Conservation (phyloP, 2,888 invertebrate genomes). For the Drymonia ruficornis region DNA sequence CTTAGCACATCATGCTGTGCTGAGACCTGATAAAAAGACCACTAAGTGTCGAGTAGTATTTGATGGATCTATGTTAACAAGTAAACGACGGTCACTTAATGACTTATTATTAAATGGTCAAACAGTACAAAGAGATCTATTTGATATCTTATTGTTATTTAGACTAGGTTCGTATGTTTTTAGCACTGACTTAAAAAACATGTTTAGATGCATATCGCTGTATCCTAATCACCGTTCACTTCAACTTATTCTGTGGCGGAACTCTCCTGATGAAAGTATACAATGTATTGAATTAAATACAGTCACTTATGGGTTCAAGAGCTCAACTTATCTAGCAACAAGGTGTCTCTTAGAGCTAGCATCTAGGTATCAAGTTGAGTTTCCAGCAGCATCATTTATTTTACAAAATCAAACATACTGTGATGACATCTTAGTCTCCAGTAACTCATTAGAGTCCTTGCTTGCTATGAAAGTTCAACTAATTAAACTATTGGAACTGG, state of each 20-base stretch:
- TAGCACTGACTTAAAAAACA: conserved; percentile 1
- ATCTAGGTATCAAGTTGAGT: conserved; percentile 6
- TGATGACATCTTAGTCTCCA: conserved; percentile 17
- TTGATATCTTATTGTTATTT: conserved; percentile 1
- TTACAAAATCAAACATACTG: conserved; percentile 15
- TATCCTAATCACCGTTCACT: neutral
- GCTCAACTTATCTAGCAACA: conserved; percentile 18
- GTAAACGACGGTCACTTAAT: conserved; percentile 1
- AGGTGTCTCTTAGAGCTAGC: conserved; percentile 18
- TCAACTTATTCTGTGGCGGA: neutral
- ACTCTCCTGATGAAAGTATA: neutral
- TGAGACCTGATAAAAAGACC: neutral
- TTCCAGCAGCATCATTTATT: conserved; percentile 13
- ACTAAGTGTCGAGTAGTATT: conserved; percentile 4
- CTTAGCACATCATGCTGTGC: conserved; percentile 3
- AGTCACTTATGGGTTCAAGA: conserved; percentile 12
- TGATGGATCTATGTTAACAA: conserved; percentile 3
- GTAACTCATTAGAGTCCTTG: neutral
- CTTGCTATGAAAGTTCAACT: neutral
- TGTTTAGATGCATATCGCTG: neutral
- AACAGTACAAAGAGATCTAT: neutral
- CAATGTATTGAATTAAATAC: conserved; percentile 4
- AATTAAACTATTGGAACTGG: neutral
- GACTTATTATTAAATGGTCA: conserved; percentile 1
- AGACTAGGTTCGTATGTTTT: neutral